Conservation (phyloP, 2,888 invertebrate species). For the Cheilosia urbana region DNA sequence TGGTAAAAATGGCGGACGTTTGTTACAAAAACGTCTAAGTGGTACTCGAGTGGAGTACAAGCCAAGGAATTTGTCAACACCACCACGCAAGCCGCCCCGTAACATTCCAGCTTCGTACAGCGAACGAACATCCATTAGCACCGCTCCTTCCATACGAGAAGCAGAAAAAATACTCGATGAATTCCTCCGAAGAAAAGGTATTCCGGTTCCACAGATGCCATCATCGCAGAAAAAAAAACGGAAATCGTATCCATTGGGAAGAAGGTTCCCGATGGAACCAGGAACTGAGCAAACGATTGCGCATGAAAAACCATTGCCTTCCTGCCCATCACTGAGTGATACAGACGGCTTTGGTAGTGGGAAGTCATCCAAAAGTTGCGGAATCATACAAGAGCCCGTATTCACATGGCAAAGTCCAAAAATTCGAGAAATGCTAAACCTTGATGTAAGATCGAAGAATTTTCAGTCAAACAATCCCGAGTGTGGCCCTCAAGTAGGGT, state of each 20-base stretch:
- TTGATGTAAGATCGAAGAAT: conserved; percentile 76
- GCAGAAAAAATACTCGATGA: conserved; percentile 81
- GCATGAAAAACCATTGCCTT: conserved; percentile 71
- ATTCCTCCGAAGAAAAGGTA: conserved; percentile 79
- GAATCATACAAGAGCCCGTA: conserved; percentile 76
- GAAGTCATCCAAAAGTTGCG: conserved; percentile 75
- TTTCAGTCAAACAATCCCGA: conserved; percentile 77
- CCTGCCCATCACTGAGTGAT: conserved; percentile 80
- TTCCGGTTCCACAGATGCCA: conserved; percentile 66
- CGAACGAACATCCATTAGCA: conserved; percentile 78
- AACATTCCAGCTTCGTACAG: conserved; percentile 78
- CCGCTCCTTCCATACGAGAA: conserved; percentile 80
- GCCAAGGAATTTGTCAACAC: conserved; percentile 77
- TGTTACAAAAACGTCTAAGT: conserved; percentile 81
- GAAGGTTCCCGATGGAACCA: neutral
- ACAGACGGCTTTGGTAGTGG: conserved; percentile 77
- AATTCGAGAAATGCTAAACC: conserved; percentile 81
- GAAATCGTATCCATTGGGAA: conserved; percentile 79
- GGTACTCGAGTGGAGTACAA: conserved; percentile 78
- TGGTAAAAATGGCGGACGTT: conserved; percentile 79
- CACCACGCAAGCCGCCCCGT: conserved; percentile 82
- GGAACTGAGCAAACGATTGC: neutral
- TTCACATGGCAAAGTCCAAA: conserved; percentile 79
- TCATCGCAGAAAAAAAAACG: conserved; percentile 60
- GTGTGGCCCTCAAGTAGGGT: conserved; percentile 80